Evolutionary conservation across 2,888 invertebrate genomes (phyloP).

Genomic region (Perdita meconis): DNA sequence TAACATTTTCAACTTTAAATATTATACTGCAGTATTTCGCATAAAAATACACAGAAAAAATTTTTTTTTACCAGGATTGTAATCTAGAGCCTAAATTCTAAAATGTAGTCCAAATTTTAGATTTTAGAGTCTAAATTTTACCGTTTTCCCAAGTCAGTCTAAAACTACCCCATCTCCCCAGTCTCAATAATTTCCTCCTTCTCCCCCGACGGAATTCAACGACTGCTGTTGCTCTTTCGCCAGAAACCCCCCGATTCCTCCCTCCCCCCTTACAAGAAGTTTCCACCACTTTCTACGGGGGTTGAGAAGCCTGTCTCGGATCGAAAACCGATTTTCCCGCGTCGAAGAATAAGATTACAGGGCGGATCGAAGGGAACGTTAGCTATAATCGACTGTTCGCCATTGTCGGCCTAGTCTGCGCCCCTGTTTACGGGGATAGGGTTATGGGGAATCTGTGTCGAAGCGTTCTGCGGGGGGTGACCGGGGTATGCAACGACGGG

Average conservation of each 20-base stretch:
- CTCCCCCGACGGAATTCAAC: constrained; percentile 25
- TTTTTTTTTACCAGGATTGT: too few relatives aligned
- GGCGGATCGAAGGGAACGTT: constrained; percentile 31
- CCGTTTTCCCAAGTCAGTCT: neutral
- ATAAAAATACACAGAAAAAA: too few relatives aligned
- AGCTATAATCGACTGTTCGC: constrained; percentile 37
- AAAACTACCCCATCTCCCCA: neutral
- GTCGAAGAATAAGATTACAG: constrained; percentile 36
- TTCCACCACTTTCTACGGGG: neutral
- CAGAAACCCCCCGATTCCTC: neutral
- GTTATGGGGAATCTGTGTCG: constrained; percentile 36
- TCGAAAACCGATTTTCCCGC: constrained; percentile 51
- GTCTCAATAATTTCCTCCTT: constrained; percentile 9
- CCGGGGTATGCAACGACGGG: constrained; percentile 11
- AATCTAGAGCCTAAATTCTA: too few relatives aligned
- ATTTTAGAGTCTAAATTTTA: neutral
- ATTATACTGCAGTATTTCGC: too few relatives aligned
- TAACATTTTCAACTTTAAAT: too few relatives aligned
- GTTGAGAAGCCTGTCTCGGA: constrained; percentile 27
- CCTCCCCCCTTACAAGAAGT: neutral
- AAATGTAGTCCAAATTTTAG: neutral
- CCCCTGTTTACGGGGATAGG: constrained; percentile 25
- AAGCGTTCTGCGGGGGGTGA: neutral
- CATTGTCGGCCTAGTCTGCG: neutral
- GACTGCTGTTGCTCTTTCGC: constrained; percentile 33